phyloP scores from a whole-genome alignment of 2,113 vertebrate genomes.

The Corythornis vintsioides region DNA sequence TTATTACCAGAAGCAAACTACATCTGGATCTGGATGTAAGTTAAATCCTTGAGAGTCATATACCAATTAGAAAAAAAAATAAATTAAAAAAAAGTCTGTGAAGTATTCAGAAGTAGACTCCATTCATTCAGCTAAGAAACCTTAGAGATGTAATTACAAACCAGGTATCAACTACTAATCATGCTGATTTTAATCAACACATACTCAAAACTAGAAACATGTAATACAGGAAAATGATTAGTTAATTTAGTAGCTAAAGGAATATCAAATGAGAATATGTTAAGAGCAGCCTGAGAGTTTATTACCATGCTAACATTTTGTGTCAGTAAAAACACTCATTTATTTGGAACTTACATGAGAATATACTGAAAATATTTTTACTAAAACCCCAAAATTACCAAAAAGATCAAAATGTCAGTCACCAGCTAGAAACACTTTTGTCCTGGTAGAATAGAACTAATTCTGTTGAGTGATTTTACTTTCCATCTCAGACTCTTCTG shows the following conservation, averaged over 20 bases:
- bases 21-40: not conserved
- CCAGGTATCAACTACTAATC: not conserved
- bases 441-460: too few species aligned
- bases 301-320: not conserved
- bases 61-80: not conserved
- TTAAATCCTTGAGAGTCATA: not conserved
- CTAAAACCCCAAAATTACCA: not conserved
- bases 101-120: slow-evolving; percentile 30
- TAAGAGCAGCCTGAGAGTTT: not conserved
- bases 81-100: not conserved
- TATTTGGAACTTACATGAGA: not conserved
- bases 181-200: slow-evolving; percentile 65
- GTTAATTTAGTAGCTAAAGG: slow-evolving; percentile 52
- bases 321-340: not conserved
- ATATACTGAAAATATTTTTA: slow-evolving; percentile 25
- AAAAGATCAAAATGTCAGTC: not conserved
- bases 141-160: slow-evolving; percentile 51
- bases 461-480: too few species aligned
- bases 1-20: not conserved
- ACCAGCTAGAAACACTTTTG: not conserved
- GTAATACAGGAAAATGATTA: slow-evolving; percentile 36
- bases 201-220: slow-evolving; percentile 38
- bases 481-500: too few species aligned
- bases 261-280: slow-evolving; percentile 18
- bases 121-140: slow-evolving; percentile 17